A percentile compares a stretch with the other conserved stretches of the same genome.
Conservation (phyloP, 2,888 invertebrate species). For the Macrosiphum euphorbiae region DNA sequence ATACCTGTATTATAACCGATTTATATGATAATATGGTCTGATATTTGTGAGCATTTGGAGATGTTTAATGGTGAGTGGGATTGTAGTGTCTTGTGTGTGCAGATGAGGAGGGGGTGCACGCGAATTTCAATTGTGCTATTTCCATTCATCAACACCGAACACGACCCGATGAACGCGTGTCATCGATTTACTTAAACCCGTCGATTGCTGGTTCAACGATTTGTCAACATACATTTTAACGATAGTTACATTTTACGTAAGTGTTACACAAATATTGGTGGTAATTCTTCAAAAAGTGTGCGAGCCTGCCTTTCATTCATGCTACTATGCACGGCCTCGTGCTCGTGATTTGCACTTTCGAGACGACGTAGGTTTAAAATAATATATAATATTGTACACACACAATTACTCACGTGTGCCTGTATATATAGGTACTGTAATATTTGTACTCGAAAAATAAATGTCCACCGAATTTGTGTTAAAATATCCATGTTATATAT, state of each 20-base stretch:
- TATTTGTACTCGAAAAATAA: not conserved
- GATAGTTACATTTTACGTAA: not conserved
- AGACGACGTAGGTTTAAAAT: not conserved
- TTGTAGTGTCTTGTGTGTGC: not conserved
- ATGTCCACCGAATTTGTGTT: not conserved
- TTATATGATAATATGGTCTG: not conserved
- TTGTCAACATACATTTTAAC: not conserved
- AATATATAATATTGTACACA: constrained; percentile 12
- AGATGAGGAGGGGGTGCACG: not conserved
- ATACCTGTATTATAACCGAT: not conserved
- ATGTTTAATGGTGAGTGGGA: not conserved
- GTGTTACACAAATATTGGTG: constrained; percentile 9
- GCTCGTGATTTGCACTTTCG: constrained; percentile 12
- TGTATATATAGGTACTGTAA: not conserved
- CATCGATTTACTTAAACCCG: not conserved
- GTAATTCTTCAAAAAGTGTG: not conserved
- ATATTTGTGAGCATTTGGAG: not conserved
- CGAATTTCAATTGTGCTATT: not conserved
- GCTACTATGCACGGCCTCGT: not conserved
- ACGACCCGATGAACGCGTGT: not conserved
- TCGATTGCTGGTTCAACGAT: not conserved
- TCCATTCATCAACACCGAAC: not conserved
- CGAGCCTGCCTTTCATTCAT: not conserved
- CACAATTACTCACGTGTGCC: not conserved
- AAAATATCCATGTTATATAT: not conserved